Conservation (phyloP, 2,797 vertebrate genomes). For the Pterois miles region DNA sequence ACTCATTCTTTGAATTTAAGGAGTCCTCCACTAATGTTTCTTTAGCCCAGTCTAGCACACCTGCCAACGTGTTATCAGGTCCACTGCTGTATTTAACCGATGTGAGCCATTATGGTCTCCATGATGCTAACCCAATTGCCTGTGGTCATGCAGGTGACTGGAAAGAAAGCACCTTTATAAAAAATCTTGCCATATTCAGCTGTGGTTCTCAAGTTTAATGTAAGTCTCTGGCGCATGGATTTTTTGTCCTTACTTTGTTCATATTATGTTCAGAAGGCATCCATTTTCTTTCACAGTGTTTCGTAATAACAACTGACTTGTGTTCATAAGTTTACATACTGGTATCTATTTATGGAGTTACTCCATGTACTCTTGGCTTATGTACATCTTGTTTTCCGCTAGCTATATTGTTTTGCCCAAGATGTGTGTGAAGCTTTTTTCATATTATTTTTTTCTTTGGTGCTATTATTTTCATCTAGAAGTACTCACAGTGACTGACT, state of each 20-base stretch:
- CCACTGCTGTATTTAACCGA: background rate
- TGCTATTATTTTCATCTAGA: constrained; percentile 16
- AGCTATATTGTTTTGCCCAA: background rate
- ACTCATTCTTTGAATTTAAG: background rate
- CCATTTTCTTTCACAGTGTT: background rate
- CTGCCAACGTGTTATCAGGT: background rate
- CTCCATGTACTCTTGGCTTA: background rate
- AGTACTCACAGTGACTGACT: background rate
- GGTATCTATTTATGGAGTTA: constrained; percentile 1
- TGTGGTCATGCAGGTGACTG: background rate
- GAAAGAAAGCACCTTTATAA: background rate
- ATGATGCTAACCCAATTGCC: background rate
- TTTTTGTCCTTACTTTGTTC: background rate
- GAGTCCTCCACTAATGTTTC: background rate
- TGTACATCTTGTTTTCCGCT: constrained; percentile 10
- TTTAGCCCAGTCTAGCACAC: background rate
- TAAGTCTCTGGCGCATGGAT: background rate
- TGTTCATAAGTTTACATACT: background rate
- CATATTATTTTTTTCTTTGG: constrained; percentile 15
- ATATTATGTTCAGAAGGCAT: background rate
- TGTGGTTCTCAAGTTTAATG: background rate
- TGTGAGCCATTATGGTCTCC: background rate
- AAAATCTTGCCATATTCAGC: background rate
- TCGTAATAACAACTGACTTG: background rate
- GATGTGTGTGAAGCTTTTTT: constrained; percentile 5